These are phyloP conservation scores for Laupala kohalensis DNA, from an alignment of 1,140 invertebrate genomes.

Conservation along the genomic window DNA sequence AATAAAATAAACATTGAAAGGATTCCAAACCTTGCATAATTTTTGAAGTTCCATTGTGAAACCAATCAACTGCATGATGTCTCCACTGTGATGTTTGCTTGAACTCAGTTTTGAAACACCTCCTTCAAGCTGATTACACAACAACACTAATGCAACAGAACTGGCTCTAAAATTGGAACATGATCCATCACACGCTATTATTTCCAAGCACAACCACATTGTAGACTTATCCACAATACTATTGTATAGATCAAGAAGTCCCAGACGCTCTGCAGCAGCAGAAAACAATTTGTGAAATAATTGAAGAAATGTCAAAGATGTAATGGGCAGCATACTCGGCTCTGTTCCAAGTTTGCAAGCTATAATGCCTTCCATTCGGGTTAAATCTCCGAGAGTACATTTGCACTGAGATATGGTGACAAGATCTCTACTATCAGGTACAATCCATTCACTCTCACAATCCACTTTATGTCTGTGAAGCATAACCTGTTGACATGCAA, in stretches of 20 bases:
- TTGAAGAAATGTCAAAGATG: slow-evolving; percentile 45
- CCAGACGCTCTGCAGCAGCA: slow-evolving; percentile 34
- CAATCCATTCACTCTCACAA: slow-evolving; percentile 8
- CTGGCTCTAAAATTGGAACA: slow-evolving; percentile 49
- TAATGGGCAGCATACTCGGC: slow-evolving; percentile 39
- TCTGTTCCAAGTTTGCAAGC: slow-evolving; percentile 50
- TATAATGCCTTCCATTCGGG: slow-evolving; percentile 58
- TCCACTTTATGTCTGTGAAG: slow-evolving; percentile 23
- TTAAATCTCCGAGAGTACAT: slow-evolving; percentile 57
- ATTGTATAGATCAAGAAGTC: slow-evolving; percentile 30
- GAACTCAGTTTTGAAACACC: slow-evolving; percentile 22
- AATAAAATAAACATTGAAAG: slow-evolving; percentile 6
- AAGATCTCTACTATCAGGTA: slow-evolving; percentile 31
- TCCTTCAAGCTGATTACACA: slow-evolving; percentile 46
- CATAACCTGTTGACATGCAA: slow-evolving; percentile 36
- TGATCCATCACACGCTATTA: slow-evolving; percentile 52
- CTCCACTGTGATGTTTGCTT: slow-evolving; percentile 18
- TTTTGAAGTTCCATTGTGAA: slow-evolving; percentile 43
- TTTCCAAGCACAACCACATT: slow-evolving; percentile 44
- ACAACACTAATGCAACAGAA: slow-evolving; percentile 53
- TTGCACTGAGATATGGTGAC: slow-evolving; percentile 38
- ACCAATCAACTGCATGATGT: slow-evolving; percentile 37
- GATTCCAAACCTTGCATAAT: slow-evolving; percentile 38
- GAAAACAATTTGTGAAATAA: slow-evolving; percentile 46
- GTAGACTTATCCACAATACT: slow-evolving; percentile 18